Evolutionary conservation across 2,113 vertebrate species (phyloP), one percentile per base, ranked within the genome.

Genomic region (Morone chrysops): DNA sequence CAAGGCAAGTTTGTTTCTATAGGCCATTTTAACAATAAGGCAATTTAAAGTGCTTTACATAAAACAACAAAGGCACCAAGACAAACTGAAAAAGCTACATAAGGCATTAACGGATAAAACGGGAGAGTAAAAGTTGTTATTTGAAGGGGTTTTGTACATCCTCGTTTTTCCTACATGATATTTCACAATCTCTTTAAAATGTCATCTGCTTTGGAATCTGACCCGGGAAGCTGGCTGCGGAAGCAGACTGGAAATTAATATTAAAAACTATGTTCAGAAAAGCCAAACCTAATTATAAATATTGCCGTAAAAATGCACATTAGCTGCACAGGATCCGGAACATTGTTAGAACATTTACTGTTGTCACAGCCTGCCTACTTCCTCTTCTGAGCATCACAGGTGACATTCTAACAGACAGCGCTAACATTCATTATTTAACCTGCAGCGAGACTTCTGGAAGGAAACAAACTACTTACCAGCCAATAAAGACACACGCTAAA

Each of bases 361-460:
- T 70, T 85, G 57, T 80, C 78, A 86, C 8, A 72, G 59, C 17
- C 45, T 59, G 71, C 31, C 81, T 51, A 93, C 86, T 92, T 93
- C 92, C 92, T 90, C 82, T 36, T 85, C 50, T 31, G 51, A 54
- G 74, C 78, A 83, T 40, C 75, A 73, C 65, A 80, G 81, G 51
- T 86, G 76, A 76, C 65, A 82, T 47, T 18, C 18, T 14, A 54
- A 67, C 66, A 41, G 25, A 8, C 70, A 43, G 14, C 16, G 31
- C 36, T 68, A 78, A 48, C n/a, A 41, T 40, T 25, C 14, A 31
- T 3, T 13, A 50, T 73, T 70, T 40, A 17, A 4, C 12, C 36
- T 12, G 12, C 7, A 25, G 45, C 31, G 31, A 85, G 5, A 51
- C 43, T 4, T 13, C 11, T 31, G 2, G 22, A 20, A 56, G 2